Percentiles rank a stretch among this genome's conserved stretches.
phyloP scores from a whole-genome alignment of 2,113 vertebrate genomes.

The Caracal caracal region DNA sequence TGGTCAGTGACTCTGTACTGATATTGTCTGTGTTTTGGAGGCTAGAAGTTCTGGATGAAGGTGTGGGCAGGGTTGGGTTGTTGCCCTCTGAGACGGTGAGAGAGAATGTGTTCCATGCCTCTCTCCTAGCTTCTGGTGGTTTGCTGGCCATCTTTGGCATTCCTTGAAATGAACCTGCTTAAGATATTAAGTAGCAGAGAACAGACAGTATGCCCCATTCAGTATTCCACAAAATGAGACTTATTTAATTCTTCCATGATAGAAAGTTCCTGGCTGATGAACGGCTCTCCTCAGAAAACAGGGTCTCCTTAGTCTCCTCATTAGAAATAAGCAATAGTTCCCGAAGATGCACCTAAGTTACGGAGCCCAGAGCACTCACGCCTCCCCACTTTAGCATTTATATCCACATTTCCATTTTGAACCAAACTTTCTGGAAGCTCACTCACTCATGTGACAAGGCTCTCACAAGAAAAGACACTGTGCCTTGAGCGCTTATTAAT shows the following conservation, averaged over 20 bases:
- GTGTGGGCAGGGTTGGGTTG: not conserved
- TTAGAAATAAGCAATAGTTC: not conserved
- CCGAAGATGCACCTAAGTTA: not conserved
- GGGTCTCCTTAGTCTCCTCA: not conserved
- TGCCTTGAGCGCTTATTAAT: constrained; percentile 64
- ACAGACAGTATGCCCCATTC: not conserved
- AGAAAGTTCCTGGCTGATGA: not conserved
- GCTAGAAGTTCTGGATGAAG: not conserved
- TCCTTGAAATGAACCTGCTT: not conserved
- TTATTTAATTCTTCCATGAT: not conserved
- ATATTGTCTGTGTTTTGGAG: not conserved
- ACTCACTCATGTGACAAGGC: not conserved
- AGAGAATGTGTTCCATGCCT: not conserved
- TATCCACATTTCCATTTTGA: constrained; percentile 41
- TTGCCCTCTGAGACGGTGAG: not conserved
- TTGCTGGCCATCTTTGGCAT: not conserved
- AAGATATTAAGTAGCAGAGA: not conserved
- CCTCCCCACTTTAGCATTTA: not conserved
- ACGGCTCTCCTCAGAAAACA: not conserved
- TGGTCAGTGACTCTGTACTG: not conserved
- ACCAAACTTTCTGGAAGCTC: constrained; percentile 29
- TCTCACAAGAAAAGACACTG: constrained; percentile 33
- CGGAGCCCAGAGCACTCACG: not conserved
- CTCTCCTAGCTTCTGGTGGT: not conserved
- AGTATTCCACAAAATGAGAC: not conserved